Base-by-base conservation (phyloP, 1,140 invertebrate species). In the Pseudomyrmex dendroicus region DNA sequence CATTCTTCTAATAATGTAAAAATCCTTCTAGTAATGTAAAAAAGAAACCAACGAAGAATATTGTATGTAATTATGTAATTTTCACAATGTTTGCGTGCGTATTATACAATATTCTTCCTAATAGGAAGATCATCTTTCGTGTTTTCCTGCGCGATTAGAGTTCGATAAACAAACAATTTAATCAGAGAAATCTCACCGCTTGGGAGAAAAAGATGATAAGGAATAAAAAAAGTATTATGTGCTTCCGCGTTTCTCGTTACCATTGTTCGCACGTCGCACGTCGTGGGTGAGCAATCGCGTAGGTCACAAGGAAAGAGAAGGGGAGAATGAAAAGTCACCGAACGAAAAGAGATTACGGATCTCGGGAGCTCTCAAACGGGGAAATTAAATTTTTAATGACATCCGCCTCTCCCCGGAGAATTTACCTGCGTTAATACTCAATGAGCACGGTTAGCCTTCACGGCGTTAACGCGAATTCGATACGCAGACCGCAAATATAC, bases 401-500 rank as follows among this genome's bases (percentile, higher is more conserved):
- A 50, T 50, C 7, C 59, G 48, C 48, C 44, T 50, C 56, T 22
- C 15, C 52, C 3, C 25, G 9, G 59, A 35, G 83, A 73, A 20
- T 70, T 87, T 76, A 68, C 22, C 52, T 64, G 62, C 57, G 70
- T 54, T 76, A 76, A 86, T 83, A 83, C 82, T 67, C 76, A 59
- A 77, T 20, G 83, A 74, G 57, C 61, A 54, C 52, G 72, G 63
- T 66, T 84, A 84, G 76, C 83, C 83, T 84, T 84, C 76, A 72
- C 57, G 35, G 63, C 59, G 54, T 87, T 87, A 88, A 87, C 70
- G 86, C 61, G 72, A 84, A 88, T 84, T 80, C 86, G 83, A 88
- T 87, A 84, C 72, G 63, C 76, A 82, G 61, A 84, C 83, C 76
- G 64, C 57, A 82, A 73, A 82, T 85, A 74, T 73, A 85, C 61